phyloP scores from a whole-genome alignment of 2,113 vertebrate genomes.

The Podocnemis expansa region DNA sequence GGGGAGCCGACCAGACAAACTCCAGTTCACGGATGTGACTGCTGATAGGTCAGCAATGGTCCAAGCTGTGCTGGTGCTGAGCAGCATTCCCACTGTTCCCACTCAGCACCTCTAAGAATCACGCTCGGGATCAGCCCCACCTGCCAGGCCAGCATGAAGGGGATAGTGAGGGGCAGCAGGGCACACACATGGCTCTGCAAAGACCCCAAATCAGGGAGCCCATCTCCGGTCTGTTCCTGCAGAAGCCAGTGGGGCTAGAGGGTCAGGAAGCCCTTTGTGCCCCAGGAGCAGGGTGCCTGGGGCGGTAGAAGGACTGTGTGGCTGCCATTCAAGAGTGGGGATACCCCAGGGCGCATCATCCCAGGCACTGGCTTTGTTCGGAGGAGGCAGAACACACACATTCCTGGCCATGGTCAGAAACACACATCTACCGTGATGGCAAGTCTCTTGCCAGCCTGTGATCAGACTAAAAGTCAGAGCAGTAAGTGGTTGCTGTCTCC shows the following conservation, averaged over 20 bases:
- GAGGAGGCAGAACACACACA: not conserved
- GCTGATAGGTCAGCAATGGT: not conserved
- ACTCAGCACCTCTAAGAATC: not conserved
- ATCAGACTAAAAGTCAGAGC: not conserved
- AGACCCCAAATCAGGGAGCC: not conserved
- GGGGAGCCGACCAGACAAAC: not conserved
- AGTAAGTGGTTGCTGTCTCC: not conserved
- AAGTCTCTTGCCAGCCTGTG: not conserved
- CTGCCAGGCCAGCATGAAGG: not conserved
- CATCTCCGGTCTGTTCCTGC: not conserved
- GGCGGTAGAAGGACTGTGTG: not conserved
- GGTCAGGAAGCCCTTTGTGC: not conserved
- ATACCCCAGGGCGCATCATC: not conserved
- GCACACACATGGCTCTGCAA: not conserved
- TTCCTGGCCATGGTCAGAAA: not conserved
- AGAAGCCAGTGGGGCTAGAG: not conserved
- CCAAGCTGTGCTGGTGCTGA: not conserved
- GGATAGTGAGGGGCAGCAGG: not conserved
- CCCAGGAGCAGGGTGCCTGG: not conserved
- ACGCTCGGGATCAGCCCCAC: not conserved
- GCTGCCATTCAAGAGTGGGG: too few species aligned
- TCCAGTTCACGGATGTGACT: not conserved
- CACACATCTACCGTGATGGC: not conserved
- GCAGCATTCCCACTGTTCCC: too few species aligned
- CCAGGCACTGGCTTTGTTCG: not conserved